Base-by-base conservation (phyloP, 2,797 vertebrate genomes). In the Hippopotamyrus pictus region DNA sequence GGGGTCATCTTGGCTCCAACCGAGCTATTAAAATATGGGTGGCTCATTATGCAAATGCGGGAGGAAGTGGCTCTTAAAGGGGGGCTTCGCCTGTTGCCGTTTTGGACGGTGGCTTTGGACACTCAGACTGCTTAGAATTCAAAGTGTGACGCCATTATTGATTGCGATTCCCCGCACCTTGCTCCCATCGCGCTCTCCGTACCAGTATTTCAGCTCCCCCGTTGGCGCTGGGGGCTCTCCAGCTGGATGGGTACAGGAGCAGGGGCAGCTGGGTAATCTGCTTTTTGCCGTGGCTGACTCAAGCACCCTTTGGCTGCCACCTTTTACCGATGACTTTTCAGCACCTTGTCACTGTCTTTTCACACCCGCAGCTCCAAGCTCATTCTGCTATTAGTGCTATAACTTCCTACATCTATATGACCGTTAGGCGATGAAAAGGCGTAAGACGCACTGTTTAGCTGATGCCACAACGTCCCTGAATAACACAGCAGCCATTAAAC, bases 61-160 rank as follows among this genome's bases (percentile, higher is more conserved):
- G 33, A 0, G 29, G 37, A 0, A 79, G 73, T 17, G 33, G 14
- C 33, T 41, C 33, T 76, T 37, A 69, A 69, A 14, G 65, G 65
- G 59, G 65, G 65, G 48, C 37, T 54, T 33, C 5, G 11, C 33
- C 41, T 89, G 44, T 65, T 57, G 90, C 69, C n/a, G 88, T 89
- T 90, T 88, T 88, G 88, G 73, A 89, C 87, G 1, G 59, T 9
- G 8, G n/a, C 22, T 90, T 89, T 88, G 88, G 65, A 89, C 87
- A 84, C 85, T 90, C 89, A 33, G 11, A 11, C 88, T 92, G 88
- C 69, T 93, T 94, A 92, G 90, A 90, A 94, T 95, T 94, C 90
- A 89, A 90, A 89, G 88, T 91, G 90, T 92, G 87, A 73, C 29
- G 89, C 91, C 90, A 46, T 85, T 89, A 94, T 94, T 14, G 92